phyloP scores from a whole-genome alignment of 2,888 invertebrate genomes.

The Andrena camellia region DNA sequence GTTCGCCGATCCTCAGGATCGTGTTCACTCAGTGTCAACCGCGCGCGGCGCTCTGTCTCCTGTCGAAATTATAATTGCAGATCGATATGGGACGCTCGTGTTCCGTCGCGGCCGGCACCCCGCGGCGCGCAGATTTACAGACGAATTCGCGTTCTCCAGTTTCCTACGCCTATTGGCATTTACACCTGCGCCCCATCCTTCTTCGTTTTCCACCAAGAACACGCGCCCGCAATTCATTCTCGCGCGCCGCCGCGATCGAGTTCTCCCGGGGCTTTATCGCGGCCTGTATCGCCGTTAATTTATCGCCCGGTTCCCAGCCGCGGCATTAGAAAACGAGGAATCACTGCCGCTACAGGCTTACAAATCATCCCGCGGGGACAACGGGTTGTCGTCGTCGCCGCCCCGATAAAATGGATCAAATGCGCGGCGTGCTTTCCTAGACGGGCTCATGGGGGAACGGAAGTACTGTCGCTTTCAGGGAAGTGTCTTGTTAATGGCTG shows the following conservation, averaged over 20 bases:
- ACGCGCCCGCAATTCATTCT: slow-evolving; percentile 75
- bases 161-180: slow-evolving; percentile 69
- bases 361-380: slow-evolving; percentile 74
- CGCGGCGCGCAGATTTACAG: slow-evolving; percentile 55
- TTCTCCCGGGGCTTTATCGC: slow-evolving; percentile 75
- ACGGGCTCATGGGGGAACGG: neutral
- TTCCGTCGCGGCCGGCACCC: slow-evolving; percentile 24
- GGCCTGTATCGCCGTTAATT: slow-evolving; percentile 78
- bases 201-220: slow-evolving; percentile 75
- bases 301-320: slow-evolving; percentile 71
- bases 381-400: slow-evolving; percentile 64
- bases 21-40: slow-evolving; percentile 34
- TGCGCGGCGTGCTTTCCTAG: slow-evolving; percentile 3
- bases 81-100: slow-evolving; percentile 36
- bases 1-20: neutral
- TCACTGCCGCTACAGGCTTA: slow-evolving; percentile 67
- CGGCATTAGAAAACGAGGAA: slow-evolving; percentile 79
- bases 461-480: neutral
- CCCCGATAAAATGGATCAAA: slow-evolving; percentile 48
- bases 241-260: slow-evolving; percentile 69
- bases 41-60: slow-evolving; percentile 10
- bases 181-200: slow-evolving; percentile 78
- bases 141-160: slow-evolving; percentile 60
- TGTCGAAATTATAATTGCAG: slow-evolving; percentile 54
- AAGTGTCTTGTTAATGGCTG: neutral